Evolutionary conservation across 2,888 invertebrate genomes (phyloP).

Genomic region (Gerris lacustris): DNA sequence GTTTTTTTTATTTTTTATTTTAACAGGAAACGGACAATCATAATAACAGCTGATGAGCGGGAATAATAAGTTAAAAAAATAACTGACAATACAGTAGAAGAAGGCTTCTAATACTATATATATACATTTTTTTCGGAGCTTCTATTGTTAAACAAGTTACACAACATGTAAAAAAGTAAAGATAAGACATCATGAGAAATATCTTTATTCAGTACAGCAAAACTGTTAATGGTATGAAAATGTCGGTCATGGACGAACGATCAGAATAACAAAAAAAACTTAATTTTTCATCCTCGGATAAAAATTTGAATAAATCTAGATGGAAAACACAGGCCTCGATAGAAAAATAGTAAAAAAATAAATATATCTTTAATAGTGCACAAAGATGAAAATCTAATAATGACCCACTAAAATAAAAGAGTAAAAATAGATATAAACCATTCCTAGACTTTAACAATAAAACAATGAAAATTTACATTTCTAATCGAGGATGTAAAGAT

Average conservation of each 20-base stretch:
- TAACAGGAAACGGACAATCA: too few species aligned
- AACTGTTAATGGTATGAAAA: conserved; percentile 6
- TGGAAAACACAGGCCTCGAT: too few species aligned
- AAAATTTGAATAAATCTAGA: too few species aligned
- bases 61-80: too few species aligned
- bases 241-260: conserved; percentile 2
- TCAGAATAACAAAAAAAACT: background rate
- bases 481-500: too few species aligned
- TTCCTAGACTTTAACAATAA: background rate
- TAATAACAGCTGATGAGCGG: too few species aligned
- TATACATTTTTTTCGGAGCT: background rate
- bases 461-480: too few species aligned
- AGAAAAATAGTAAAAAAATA: background rate
- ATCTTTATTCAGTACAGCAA: background rate
- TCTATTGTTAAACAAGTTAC: background rate
- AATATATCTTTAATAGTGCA: background rate
- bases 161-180: background rate
- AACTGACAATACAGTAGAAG: too few species aligned
- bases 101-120: too few species aligned
- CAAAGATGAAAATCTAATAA: background rate
- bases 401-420: background rate
- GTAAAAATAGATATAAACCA: background rate
- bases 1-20: too few species aligned
- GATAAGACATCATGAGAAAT: background rate
- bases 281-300: too few species aligned